Evolutionary conservation across 1,140 invertebrate species (phyloP).

Genomic region (Pissodes strobi): DNA sequence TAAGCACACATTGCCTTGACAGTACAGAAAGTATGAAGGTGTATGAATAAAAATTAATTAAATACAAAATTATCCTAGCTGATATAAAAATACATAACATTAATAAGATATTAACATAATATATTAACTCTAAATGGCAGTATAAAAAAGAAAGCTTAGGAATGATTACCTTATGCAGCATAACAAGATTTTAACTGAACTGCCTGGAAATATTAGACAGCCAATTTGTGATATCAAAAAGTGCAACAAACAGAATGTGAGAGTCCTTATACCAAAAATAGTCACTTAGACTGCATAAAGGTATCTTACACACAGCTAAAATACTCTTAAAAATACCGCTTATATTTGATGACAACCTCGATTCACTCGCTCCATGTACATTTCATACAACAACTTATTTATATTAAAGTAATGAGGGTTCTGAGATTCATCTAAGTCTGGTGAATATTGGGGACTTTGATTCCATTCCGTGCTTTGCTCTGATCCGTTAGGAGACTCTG

Average conservation of each 20-base stretch:
- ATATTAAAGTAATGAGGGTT: slow-evolving; percentile 69
- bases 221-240: not conserved
- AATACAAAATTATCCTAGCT: too few species aligned
- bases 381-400: slow-evolving; percentile 65
- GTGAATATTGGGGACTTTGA: slow-evolving; percentile 55
- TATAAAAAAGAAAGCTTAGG: slow-evolving; percentile 12
- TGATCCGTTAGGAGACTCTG: slow-evolving; percentile 37
- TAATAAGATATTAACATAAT: too few species aligned
- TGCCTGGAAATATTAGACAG: not conserved
- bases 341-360: slow-evolving; percentile 51
- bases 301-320: not conserved
- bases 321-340: not conserved
- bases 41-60: too few species aligned
- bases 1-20: too few species aligned
- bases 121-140: slow-evolving; percentile 23
- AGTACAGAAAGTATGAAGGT: too few species aligned
- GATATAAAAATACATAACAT: too few species aligned
- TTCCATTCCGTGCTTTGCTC: slow-evolving; percentile 47
- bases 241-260: not conserved
- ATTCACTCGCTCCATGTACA: slow-evolving; percentile 64
- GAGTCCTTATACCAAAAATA: not conserved
- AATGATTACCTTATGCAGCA: slow-evolving; percentile 3
- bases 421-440: slow-evolving; percentile 60
- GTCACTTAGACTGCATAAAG: not conserved
- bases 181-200: not conserved